Conservation (phyloP, 53 echinoderm and acorn worm species). For the Luidia sarsii region DNA sequence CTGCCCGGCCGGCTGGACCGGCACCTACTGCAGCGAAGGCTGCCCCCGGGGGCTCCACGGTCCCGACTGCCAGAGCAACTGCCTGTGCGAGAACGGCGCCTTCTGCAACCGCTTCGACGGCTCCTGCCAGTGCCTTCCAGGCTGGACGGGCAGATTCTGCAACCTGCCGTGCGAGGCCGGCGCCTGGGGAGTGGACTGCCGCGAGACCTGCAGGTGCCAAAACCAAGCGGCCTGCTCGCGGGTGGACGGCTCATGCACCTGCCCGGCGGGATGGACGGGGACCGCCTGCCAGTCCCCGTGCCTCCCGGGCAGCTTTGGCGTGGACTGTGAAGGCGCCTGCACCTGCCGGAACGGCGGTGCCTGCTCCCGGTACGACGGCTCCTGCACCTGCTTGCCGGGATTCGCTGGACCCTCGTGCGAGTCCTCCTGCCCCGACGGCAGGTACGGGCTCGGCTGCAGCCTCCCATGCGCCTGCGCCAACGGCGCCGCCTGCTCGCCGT, state of each 20-base stretch:
- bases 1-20: constrained; percentile 74
- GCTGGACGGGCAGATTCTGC: constrained; percentile 68
- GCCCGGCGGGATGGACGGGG: constrained; percentile 82
- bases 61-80: constrained; percentile 55
- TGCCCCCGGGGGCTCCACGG: constrained; percentile 63
- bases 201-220: constrained; percentile 54
- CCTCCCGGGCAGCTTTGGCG: constrained; percentile 59
- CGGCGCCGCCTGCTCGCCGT: constrained; percentile 61
- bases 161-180: constrained; percentile 66
- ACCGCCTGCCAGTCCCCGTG: constrained; percentile 58
- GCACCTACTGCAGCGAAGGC: constrained; percentile 59
- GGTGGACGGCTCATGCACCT: constrained; percentile 76
- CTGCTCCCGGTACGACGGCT: constrained; percentile 56
- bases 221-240: constrained; percentile 67
- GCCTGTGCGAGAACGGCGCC: constrained; percentile 73
- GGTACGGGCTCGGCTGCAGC: constrained; percentile 51
- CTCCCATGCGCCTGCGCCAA: constrained; percentile 65
- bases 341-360: constrained; percentile 65
- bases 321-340: constrained; percentile 64
- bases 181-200: constrained; percentile 70
- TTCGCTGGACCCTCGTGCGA: constrained; percentile 60
- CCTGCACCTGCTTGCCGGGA: constrained; percentile 64
- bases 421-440: constrained; percentile 34
- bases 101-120: constrained; percentile 66
- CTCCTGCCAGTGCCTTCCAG: constrained; percentile 55